Evolutionary conservation across 2,888 invertebrate species (phyloP).

Genomic region (Synergus laeviventris): DNA sequence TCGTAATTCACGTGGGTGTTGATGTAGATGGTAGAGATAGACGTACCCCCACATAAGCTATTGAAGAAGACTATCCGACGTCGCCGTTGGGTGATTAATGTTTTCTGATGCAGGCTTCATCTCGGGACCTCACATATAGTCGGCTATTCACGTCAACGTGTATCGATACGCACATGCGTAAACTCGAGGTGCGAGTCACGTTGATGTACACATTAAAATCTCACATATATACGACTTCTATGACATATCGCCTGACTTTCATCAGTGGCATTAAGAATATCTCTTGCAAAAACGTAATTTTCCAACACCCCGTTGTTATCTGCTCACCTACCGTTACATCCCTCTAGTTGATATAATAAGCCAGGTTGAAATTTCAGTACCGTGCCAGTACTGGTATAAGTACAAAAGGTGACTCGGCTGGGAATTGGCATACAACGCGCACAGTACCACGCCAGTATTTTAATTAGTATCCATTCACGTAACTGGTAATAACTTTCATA

Average conservation of each 20-base stretch:
- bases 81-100: slow-evolving; percentile 67
- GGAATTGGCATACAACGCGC: too few species aligned
- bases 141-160: slow-evolving; percentile 63
- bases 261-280: not conserved
- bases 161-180: slow-evolving; percentile 40
- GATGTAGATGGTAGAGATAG: slow-evolving; percentile 25
- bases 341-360: not conserved
- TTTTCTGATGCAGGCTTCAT: slow-evolving; percentile 61
- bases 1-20: slow-evolving; percentile 13
- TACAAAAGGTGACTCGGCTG: too few species aligned
- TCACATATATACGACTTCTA: not conserved
- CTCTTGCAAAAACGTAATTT: not conserved
- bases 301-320: not conserved
- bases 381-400: too few species aligned
- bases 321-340: not conserved
- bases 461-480: too few species aligned
- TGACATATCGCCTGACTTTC: slow-evolving; percentile 22
- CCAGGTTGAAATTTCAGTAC: too few species aligned
- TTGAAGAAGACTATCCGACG: slow-evolving; percentile 41
- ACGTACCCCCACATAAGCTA: slow-evolving; percentile 15
- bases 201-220: slow-evolving; percentile 24
- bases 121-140: slow-evolving; percentile 60
- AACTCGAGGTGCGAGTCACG: slow-evolving; percentile 33
- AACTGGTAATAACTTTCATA: too few species aligned
- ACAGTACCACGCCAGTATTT: too few species aligned